Evolutionary conservation across 1,140 invertebrate species (phyloP).

Genomic region (Armadillidium nasatum): DNA sequence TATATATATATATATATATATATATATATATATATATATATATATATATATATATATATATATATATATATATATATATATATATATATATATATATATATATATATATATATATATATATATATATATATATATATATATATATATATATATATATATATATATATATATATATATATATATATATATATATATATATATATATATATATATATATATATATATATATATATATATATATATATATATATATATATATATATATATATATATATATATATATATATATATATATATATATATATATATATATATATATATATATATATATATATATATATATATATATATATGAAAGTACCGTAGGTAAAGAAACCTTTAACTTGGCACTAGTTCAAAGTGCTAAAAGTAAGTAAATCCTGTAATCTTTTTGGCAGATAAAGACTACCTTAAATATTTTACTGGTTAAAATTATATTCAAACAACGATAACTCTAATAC

Average conservation of each 20-base stretch:
- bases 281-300: neutral
- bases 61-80: too few species aligned
- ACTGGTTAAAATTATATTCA: too few species aligned
- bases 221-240: conserved; percentile 15
- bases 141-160: conserved; percentile 16
- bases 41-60: too few species aligned
- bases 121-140: conserved; percentile 16
- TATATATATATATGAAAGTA: too few species aligned
- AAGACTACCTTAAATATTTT: too few species aligned
- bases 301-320: too few species aligned
- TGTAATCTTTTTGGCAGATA: neutral
- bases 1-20: too few species aligned
- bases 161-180: neutral
- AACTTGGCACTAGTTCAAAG: neutral
- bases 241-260: conserved; percentile 22
- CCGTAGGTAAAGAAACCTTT: too few species aligned
- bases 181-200: neutral
- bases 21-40: too few species aligned
- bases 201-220: neutral
- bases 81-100: neutral
- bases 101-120: neutral
- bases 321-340: too few species aligned
- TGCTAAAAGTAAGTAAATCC: neutral
- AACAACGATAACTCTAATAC: too few species aligned
- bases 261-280: conserved; percentile 4